These are phyloP conservation scores for Notechis scutatus DNA, from an alignment of 2,113 vertebrate genomes.

Conservation along the genomic window DNA sequence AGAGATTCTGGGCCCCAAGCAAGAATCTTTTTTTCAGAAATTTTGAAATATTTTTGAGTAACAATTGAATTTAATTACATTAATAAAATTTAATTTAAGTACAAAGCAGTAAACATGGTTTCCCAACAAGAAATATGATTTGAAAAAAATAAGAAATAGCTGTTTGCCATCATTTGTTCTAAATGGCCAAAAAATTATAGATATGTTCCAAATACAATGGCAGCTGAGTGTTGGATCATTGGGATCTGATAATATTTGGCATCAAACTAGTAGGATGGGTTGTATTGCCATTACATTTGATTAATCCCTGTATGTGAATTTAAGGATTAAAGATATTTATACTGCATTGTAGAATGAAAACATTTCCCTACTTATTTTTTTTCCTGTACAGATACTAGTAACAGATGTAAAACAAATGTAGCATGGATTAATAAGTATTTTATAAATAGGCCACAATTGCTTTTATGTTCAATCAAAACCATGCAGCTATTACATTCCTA, in stretches of 20 bases:
- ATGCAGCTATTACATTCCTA: neutral
- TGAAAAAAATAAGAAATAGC: neutral
- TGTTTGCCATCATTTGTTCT: neutral
- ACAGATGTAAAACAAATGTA: neutral
- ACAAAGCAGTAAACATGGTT: neutral
- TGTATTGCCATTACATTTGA: neutral
- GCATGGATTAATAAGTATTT: slow-evolving; percentile 7
- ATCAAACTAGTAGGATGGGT: neutral
- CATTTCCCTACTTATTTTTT: neutral
- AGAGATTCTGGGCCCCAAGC: neutral
- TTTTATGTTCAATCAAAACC: neutral
- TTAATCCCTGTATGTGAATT: neutral
- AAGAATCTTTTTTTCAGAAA: neutral
- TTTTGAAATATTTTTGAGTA: neutral
- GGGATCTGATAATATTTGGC: neutral
- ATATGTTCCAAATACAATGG: neutral
- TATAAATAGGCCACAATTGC: neutral
- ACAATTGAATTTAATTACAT: neutral
- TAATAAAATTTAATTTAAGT: neutral
- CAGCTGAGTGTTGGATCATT: neutral
- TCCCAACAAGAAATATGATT: neutral
- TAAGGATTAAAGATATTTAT: neutral
- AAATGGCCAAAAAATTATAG: neutral
- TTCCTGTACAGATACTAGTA: neutral
- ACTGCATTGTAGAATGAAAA: neutral